These are phyloP conservation scores for Fregetta grallaria DNA, from an alignment of 2,113 vertebrate genomes.

Conservation along the genomic window DNA sequence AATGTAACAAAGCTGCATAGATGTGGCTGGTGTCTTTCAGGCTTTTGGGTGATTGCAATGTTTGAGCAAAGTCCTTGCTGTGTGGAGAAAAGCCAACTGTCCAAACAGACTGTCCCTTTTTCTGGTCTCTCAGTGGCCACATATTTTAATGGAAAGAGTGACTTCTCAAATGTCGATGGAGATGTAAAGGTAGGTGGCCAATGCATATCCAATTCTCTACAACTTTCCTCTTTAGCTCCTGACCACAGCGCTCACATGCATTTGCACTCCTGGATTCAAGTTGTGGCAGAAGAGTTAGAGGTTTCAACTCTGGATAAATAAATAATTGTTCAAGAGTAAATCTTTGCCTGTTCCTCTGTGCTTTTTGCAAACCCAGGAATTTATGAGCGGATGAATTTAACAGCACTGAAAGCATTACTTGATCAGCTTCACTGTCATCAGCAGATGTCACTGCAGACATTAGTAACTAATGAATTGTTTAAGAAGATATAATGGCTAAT, in stretches of 20 bases:
- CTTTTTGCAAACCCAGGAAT: not conserved
- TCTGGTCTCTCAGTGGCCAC: not conserved
- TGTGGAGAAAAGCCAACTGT: not conserved
- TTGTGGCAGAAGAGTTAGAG: not conserved
- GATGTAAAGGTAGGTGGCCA: not conserved
- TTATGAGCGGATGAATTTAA: constrained; percentile 63
- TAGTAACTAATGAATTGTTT: constrained; percentile 76
- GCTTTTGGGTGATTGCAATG: not conserved
- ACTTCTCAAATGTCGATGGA: not conserved
- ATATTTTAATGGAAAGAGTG: not conserved
- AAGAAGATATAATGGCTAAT: constrained; percentile 70
- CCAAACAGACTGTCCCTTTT: not conserved
- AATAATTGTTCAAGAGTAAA: not conserved
- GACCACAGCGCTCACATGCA: not conserved
- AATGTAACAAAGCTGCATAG: not conserved
- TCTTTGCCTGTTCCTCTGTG: not conserved
- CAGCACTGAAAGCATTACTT: constrained; percentile 60
- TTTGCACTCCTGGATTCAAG: not conserved
- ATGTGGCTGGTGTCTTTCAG: not conserved
- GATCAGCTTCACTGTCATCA: constrained; percentile 73
- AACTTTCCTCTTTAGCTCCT: not conserved
- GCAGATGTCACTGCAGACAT: constrained; percentile 75
- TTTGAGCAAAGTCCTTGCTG: not conserved
- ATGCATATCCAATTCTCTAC: not conserved
- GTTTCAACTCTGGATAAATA: not conserved